These are phyloP conservation scores for Dysdera silvatica DNA, from an alignment of 1,140 invertebrate genomes.

Conservation along the genomic window DNA sequence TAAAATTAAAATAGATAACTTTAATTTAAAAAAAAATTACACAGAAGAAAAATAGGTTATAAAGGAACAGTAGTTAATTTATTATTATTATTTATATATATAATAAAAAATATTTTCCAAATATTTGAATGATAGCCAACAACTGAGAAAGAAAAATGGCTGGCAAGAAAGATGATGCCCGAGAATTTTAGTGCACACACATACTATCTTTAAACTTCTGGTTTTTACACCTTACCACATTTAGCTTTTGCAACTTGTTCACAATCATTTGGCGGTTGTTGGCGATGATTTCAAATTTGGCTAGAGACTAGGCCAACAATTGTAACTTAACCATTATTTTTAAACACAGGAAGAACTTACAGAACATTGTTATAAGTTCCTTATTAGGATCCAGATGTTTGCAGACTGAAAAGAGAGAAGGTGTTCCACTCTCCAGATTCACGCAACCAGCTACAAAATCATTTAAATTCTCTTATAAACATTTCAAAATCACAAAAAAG, in stretches of 20 bases:
- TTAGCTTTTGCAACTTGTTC: too few relatives aligned
- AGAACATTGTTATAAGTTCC: constrained; percentile 72
- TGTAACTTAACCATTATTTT: neutral
- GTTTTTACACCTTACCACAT: too few relatives aligned
- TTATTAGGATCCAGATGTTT: constrained; percentile 62
- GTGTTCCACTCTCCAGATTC: constrained; percentile 54
- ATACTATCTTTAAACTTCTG: too few relatives aligned
- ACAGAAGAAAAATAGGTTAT: neutral
- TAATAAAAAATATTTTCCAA: too few relatives aligned
- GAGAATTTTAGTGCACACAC: too few relatives aligned
- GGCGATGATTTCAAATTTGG: too few relatives aligned
- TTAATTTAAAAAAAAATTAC: neutral
- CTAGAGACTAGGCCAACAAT: neutral
- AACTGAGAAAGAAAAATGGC: too few relatives aligned
- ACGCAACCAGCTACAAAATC: constrained; percentile 60
- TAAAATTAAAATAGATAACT: neutral
- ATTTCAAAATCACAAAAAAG: constrained; percentile 7
- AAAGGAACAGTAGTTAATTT: too few relatives aligned
- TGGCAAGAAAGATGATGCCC: too few relatives aligned
- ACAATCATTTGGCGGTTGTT: too few relatives aligned
- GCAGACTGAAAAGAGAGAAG: constrained; percentile 69
- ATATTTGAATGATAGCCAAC: too few relatives aligned
- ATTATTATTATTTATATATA: too few relatives aligned
- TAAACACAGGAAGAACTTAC: constrained; percentile 31
- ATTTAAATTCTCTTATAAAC: constrained; percentile 5